A percentile compares a stretch with the other conserved stretches of the same genome.
Evolutionary conservation across 2,797 vertebrate genomes (phyloP).

Genomic region (Rhinichthys osculus): DNA sequence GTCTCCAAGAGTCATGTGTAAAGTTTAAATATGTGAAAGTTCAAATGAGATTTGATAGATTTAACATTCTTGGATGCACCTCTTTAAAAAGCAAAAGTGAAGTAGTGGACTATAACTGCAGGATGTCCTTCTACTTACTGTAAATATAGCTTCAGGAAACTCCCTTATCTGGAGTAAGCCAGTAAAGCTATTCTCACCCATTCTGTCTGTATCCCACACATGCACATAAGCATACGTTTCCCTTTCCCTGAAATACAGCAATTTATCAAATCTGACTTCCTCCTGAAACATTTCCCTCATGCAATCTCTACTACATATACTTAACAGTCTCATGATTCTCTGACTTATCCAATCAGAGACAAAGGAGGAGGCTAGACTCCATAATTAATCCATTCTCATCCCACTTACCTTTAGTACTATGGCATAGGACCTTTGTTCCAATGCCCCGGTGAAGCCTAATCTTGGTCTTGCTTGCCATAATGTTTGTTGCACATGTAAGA

Average conservation of each 20-base stretch:
- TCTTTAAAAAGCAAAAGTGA: constrained; percentile 12
- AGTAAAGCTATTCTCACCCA: constrained; percentile 36
- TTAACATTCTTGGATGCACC: neutral
- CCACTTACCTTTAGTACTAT: neutral
- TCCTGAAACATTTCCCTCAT: neutral
- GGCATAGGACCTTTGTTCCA: constrained; percentile 41
- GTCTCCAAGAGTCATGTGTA: neutral
- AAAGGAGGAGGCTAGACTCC: neutral
- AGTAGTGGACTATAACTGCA: neutral
- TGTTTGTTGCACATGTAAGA: constrained; percentile 7
- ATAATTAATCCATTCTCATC: constrained; percentile 30
- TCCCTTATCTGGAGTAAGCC: constrained; percentile 20
- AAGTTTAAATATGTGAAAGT: neutral
- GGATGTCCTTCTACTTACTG: constrained; percentile 10
- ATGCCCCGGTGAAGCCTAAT: constrained; percentile 39
- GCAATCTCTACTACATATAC: neutral
- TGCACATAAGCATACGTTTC: neutral
- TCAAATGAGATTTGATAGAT: neutral
- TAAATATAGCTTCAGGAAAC: constrained; percentile 30
- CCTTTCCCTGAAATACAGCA: constrained; percentile 8
- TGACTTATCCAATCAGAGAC: constrained; percentile 7
- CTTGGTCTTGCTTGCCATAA: neutral
- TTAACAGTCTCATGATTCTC: neutral
- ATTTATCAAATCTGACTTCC: constrained; percentile 22
- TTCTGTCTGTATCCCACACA: constrained; percentile 20